Percentiles rank a stretch among this genome's conserved stretches.
phyloP scores from a whole-genome alignment of 2,113 vertebrate species.

The Ramphastos sulfuratus region DNA sequence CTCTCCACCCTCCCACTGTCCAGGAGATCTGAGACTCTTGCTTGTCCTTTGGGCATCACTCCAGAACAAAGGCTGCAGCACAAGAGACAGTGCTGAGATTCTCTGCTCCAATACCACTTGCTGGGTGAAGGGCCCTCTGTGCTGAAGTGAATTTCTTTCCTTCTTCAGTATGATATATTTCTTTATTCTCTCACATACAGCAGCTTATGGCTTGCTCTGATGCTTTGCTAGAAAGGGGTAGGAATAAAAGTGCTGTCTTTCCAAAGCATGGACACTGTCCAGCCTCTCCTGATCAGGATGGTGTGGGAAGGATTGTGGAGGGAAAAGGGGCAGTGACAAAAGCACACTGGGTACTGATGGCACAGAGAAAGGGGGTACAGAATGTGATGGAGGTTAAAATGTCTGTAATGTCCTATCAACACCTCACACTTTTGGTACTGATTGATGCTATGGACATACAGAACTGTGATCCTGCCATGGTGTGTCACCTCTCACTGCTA shows the following conservation, averaged over 20 bases:
- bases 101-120: background rate
- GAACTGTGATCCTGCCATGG: background rate
- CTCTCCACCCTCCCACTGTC: background rate
- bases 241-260: background rate
- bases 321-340: background rate
- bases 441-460: background rate
- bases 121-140: background rate
- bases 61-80: background rate
- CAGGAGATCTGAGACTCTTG: background rate
- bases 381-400: background rate
- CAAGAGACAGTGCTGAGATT: background rate
- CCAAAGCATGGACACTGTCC: background rate
- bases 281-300: background rate
- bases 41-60: background rate
- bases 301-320: background rate
- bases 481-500: background rate
- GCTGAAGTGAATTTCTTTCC: background rate
- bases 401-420: background rate
- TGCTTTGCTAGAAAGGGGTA: background rate
- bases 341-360: background rate
- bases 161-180: background rate
- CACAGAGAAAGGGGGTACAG: background rate
- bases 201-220: background rate
- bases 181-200: background rate
- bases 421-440: background rate